Evolutionary conservation across 2,113 vertebrate genomes (phyloP), one percentile per base, ranked within the genome.

Genomic region (Elaphurus davidianus): DNA sequence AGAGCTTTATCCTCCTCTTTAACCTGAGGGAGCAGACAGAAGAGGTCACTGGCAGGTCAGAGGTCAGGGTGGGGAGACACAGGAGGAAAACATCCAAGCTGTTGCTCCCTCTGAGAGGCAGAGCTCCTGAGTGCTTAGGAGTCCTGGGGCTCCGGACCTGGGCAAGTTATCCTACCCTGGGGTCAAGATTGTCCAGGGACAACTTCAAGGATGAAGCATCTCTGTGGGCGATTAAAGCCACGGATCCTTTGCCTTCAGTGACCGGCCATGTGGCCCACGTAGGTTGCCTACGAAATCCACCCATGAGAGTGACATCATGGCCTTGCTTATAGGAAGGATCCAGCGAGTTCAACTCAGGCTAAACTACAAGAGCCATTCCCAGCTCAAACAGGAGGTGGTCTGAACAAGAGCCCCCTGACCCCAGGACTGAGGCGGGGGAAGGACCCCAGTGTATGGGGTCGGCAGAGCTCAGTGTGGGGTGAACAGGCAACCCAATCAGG

Each of bases 1-100:
- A 97, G 71, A 76, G 78, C 67, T 98, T 98, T 99, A 98, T 99
- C 99, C 95, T 99, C 99, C 93, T 99, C 99, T 98, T 99, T 99
- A 97, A 99, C 99, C 99, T 99, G 97, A 98, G 96, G 96, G 98
- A 98, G 95, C 78, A 99, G 97, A 99, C 67, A 98, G 40, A 93
- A 98, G 91, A 97, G 98, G 86, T 98, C 94, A 98, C 33, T 47
- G 33, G 93, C 43, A 87, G 57, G 57, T 87, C 76, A 54, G 71
- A 87, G 62, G 71, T 87, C 60, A 50, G 62, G 64, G 64, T 12
- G 5, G 43, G 55, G 45, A 74, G 64, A 52, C 59, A 23, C 13
- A 85, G 52, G 30, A 28, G 43, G 28, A 52, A 85, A 94, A 79
- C 27, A 78, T n/a, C 14, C n/a, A 71, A 11, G 36, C 14, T 55